A percentile compares a stretch with the other conserved stretches of the same genome.
phyloP scores from a whole-genome alignment of 2,113 vertebrate genomes.

The Cyphomyrus discorhynchus region DNA sequence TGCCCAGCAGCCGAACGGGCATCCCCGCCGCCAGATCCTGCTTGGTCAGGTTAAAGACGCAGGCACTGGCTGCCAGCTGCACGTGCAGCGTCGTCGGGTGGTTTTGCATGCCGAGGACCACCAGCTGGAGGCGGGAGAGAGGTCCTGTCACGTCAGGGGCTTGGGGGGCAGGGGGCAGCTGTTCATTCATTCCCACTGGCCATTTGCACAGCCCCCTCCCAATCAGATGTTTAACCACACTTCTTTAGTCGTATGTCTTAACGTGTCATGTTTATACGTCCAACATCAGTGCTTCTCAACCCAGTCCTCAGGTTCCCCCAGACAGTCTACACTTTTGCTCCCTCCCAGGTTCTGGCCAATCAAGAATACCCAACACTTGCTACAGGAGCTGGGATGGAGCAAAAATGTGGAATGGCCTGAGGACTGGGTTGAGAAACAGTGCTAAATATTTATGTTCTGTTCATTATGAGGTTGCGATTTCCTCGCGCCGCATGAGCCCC shows the following conservation, averaged over 20 bases:
- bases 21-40: slow-evolving; percentile 90
- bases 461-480: neutral
- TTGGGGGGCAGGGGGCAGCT: neutral
- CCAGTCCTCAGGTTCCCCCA: neutral
- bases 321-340: neutral
- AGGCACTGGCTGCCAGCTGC: slow-evolving; percentile 92
- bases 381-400: neutral
- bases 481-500: neutral
- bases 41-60: slow-evolving; percentile 97
- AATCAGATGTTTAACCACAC: neutral
- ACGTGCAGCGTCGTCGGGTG: slow-evolving; percentile 91
- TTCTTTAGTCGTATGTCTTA: neutral
- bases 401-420: neutral
- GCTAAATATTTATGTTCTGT: neutral
- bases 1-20: slow-evolving; percentile 83
- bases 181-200: neutral
- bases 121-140: slow-evolving; percentile 63
- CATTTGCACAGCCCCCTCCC: neutral
- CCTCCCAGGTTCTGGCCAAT: neutral
- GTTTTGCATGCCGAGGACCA: slow-evolving; percentile 93
- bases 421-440: neutral
- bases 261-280: neutral
- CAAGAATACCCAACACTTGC: neutral
- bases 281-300: neutral
- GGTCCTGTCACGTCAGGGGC: neutral